Evolutionary conservation across 2,113 vertebrate species (phyloP).

Genomic region (Gorilla gorilla): DNA sequence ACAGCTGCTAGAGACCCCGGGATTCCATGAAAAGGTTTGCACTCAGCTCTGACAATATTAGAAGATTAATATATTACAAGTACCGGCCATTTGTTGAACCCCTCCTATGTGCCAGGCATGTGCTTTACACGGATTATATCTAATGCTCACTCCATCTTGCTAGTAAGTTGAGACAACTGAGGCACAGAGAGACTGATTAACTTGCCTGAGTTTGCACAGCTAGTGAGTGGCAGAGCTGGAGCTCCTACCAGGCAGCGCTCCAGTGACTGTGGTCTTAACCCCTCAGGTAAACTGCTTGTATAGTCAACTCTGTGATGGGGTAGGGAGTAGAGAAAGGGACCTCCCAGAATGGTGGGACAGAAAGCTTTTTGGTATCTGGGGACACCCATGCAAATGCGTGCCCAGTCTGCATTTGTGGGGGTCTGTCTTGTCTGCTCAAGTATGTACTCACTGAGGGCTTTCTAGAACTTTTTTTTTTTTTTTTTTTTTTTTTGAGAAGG

Average conservation of each 20-base stretch:
- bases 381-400: accelerated
- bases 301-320: accelerated
- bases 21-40: not conserved
- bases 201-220: not conserved
- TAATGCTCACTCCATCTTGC: not conserved
- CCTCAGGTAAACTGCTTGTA: not conserved
- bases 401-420: not conserved
- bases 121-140: not conserved
- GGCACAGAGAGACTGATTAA: not conserved
- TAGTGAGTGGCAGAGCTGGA: not conserved
- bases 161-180: not conserved
- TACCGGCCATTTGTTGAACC: not conserved
- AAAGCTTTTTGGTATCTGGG: not conserved
- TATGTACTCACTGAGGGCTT: not conserved
- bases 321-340: not conserved
- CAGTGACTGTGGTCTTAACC: not conserved
- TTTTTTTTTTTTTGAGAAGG: no score
- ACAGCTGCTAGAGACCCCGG: accelerated
- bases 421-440: not conserved
- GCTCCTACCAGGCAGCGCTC: not conserved
- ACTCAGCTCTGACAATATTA: not conserved
- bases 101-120: not conserved
- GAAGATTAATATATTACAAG: not conserved
- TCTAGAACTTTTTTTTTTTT: not conserved
- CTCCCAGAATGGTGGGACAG: not conserved